phyloP scores from a whole-genome alignment of 2,797 vertebrate species.

The Sarcophilus harrisii region DNA sequence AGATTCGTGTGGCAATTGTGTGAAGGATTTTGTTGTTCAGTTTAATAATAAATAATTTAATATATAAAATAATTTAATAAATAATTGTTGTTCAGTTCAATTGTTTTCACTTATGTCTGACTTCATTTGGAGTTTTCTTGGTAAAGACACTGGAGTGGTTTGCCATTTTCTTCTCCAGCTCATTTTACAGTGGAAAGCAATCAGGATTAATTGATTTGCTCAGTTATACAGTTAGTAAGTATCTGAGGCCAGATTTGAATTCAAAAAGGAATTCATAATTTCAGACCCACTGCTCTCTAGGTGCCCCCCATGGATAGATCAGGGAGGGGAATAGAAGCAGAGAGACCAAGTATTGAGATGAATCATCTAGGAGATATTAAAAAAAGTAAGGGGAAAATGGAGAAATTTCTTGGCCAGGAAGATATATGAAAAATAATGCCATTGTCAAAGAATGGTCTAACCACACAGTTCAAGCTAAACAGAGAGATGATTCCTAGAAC shows the following conservation, averaged over 20 bases:
- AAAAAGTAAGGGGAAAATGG: not conserved
- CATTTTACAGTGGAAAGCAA: not conserved
- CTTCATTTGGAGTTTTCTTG: not conserved
- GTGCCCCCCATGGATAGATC: not conserved
- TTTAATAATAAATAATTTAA: too few species aligned
- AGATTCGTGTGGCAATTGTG: not conserved
- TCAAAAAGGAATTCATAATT: not conserved
- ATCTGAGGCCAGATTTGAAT: not conserved
- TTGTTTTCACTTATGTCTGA: not conserved
- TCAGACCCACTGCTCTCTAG: not conserved
- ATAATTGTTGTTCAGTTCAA: not conserved
- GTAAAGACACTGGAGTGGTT: not conserved
- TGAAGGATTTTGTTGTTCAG: not conserved
- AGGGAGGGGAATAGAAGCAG: not conserved
- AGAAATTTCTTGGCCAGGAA: not conserved
- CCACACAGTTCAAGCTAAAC: not conserved
- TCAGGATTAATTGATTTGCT: not conserved
- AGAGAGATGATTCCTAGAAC: not conserved
- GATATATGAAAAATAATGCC: not conserved
- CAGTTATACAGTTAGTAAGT: not conserved
- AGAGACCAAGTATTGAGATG: not conserved
- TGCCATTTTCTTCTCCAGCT: not conserved
- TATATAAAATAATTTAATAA: too few species aligned
- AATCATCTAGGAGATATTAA: not conserved
- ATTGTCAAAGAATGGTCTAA: not conserved